Evolutionary conservation across 2,113 vertebrate genomes (phyloP), one percentile per base, ranked within the genome.

Genomic region (Perognathus longimembris): DNA sequence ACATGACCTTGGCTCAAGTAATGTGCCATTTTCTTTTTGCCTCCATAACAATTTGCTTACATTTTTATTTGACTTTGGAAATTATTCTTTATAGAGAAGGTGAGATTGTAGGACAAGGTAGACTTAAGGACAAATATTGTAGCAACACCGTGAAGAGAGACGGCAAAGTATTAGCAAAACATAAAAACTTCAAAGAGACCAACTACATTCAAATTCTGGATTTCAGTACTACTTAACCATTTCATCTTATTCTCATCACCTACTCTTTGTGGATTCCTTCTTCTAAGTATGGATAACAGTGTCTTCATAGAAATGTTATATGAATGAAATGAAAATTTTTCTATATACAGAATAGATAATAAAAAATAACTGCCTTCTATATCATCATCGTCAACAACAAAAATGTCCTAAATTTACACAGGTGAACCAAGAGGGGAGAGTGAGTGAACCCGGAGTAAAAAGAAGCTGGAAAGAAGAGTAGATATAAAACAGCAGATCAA

Each of bases 31-130:
- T 26, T 32, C 34, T 71, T 79, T 83, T 80, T 67, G 45, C 7
- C 6, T 76, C 36, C 1, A 30, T 1, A 38, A 1, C 3, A 9
- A 30, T 7, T 38, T 61, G 9, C n/a, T 74, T 36, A 75, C 22
- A 50, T 10, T 69, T 78, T n/a, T 42, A 18, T 87, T 87, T 83
- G 36, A 79, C 45, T 36, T 81, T 88, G 77, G n/a, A 90, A 89
- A 69, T 80, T 20, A 66, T 42, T 45, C 7, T 84, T 32, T 71
- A 78, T 38, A 73, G 15, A 42, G 20, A 22, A 2, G 22, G 26
- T 40, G 10, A 75, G 57, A 87, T 38, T 69, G 17, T 5, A 54
- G 21, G 12, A 81, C 15, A 61, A n/a, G 12, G 3, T 79, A 85
- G 34, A 74, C 8, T 50, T 42, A 82, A 28, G 76, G 88, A 71